Evolutionary conservation across 2,113 vertebrate genomes (phyloP).

Genomic region (Excalfactoria chinensis): DNA sequence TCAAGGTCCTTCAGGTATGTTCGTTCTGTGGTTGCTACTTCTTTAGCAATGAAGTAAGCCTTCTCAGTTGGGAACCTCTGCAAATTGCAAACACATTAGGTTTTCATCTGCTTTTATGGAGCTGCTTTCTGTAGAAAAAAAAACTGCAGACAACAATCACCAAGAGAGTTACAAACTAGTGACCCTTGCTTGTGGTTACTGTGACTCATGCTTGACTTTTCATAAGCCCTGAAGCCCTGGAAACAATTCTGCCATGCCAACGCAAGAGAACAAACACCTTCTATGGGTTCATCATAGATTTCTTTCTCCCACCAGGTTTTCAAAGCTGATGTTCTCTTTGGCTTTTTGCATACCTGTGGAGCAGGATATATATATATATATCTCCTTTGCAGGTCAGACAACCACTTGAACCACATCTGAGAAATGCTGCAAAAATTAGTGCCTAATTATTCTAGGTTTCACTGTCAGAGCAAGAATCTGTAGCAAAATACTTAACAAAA

Average conservation of each 20-base stretch:
- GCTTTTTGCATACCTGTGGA: background rate
- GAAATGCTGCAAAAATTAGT: background rate
- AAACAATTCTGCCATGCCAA: conserved; percentile 3
- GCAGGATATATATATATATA: background rate
- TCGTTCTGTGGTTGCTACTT: conserved; percentile 91
- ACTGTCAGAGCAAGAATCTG: background rate
- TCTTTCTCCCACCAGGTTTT: background rate
- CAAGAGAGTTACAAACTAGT: conserved; percentile 1
- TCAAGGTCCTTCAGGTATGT: conserved; percentile 97
- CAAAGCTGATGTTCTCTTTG: background rate
- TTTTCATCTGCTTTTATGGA: conserved; percentile 35
- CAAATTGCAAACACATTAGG: conserved; percentile 57
- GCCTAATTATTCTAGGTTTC: background rate
- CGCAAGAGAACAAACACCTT: background rate
- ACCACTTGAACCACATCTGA: background rate
- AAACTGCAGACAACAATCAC: background rate
- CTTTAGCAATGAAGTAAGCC: conserved; percentile 96
- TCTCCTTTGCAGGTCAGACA: background rate
- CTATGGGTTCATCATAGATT: background rate
- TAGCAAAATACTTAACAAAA: background rate
- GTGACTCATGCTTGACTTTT: conserved; percentile 16
- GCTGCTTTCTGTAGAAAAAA: background rate
- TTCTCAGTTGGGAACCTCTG: conserved; percentile 93
- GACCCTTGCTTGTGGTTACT: conserved; percentile 17
- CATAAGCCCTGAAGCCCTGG: background rate